A percentile compares a stretch with the other conserved stretches of the same genome.
Evolutionary conservation across 2,888 invertebrate species (phyloP).

Genomic region (Diloba caeruleocephala): DNA sequence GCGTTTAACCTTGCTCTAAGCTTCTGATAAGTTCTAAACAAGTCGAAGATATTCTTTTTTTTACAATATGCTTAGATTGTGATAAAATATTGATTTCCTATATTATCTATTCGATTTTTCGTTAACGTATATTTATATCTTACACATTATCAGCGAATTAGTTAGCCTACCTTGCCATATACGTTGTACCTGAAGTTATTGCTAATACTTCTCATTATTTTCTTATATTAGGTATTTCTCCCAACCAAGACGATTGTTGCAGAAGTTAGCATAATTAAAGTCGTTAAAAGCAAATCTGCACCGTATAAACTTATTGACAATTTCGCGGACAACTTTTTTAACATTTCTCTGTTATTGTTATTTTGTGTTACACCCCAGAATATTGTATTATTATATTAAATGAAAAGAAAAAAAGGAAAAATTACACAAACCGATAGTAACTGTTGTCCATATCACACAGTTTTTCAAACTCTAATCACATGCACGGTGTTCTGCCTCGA

Average conservation of each 20-base stretch:
- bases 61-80: background rate
- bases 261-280: too few relatives aligned
- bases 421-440: conserved; percentile 40
- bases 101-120: background rate
- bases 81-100: conserved; percentile 7
- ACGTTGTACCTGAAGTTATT: too few relatives aligned
- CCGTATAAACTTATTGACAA: too few relatives aligned
- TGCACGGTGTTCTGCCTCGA: conserved; percentile 41
- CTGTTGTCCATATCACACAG: conserved; percentile 35
- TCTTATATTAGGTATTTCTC: too few relatives aligned
- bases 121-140: background rate
- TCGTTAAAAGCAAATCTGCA: too few relatives aligned
- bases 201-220: too few relatives aligned
- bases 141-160: too few relatives aligned
- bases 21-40: conserved; percentile 22
- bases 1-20: conserved; percentile 27
- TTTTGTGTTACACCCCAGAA: too few relatives aligned
- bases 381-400: background rate
- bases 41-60: conserved; percentile 31
- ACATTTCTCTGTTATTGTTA: too few relatives aligned
- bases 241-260: too few relatives aligned
- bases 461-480: conserved; percentile 29
- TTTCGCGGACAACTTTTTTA: too few relatives aligned
- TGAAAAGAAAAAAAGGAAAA: conserved; percentile 18
- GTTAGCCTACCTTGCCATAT: too few relatives aligned